Evolutionary conservation across 2,797 vertebrate genomes (phyloP), one percentile per base, ranked within the genome.

Genomic region (Esox masquinongy): DNA sequence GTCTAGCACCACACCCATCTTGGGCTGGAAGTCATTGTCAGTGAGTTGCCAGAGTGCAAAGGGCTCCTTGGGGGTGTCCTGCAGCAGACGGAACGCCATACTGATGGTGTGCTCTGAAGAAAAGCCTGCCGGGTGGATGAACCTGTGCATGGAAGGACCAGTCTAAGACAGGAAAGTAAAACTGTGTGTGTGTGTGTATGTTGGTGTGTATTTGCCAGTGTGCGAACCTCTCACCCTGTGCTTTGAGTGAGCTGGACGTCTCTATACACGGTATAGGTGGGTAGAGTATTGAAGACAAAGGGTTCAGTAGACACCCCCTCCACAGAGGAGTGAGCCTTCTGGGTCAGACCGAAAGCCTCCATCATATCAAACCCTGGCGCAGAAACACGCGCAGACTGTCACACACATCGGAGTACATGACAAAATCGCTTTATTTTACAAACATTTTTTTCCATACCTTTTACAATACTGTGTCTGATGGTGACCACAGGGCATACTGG

Each of bases 1-100:
- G 64, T 98, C 94, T 34, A 98, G 89, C 74, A 96, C 94, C 14
- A 99, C 85, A 1, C 97, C 96, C 76, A 97, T 95, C 72, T 95
- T 91, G 0, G 97, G 97, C 91, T 96, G 95, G 90, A 96, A 97
- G 86, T 97, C 95, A 67, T 94, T 92, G 0, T 97, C 94, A 0
- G 93, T 96, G 85, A 98, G 88, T 86, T 99, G 97, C 98, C 97
- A 99, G 29, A 99, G 90, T 0, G 96, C 94, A 0, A 98, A 99
- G 49, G 95, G 91, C 79, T 99, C 96, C 9, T 86, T 92, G 24
- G 96, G 94, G 0, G 95, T 94, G 5, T 96, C 94, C 0, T 95
- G 96, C 68, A 97, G 88, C 14, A 98, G 70, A 29, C 96, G 96
- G 86, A 97, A 93, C 2, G 95, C 87, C 53, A 96, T 84, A 84